Percentiles rank a stretch among this genome's conserved stretches.
These are phyloP conservation scores for Calameuta filiformis DNA, from an alignment of 2,888 invertebrate species.

Conservation along the genomic window DNA sequence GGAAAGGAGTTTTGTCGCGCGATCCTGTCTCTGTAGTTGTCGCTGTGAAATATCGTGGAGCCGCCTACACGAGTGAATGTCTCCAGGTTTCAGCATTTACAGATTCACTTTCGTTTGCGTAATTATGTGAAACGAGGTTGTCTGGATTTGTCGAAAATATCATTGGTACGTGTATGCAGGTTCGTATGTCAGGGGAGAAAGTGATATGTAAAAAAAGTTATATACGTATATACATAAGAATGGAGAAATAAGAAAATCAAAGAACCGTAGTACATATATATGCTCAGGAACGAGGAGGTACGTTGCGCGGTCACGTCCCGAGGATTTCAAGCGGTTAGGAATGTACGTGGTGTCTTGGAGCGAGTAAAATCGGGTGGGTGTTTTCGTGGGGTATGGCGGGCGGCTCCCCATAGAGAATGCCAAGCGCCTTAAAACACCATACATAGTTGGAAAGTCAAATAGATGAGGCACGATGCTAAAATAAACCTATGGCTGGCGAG, in stretches of 20 bases:
- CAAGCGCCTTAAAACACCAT: slow-evolving; percentile 1
- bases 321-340: neutral
- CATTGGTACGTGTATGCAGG: neutral
- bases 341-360: neutral
- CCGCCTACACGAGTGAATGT: slow-evolving; percentile 5
- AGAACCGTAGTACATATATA: no score
- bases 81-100: neutral
- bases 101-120: slow-evolving; percentile 4
- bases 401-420: neutral
- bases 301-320: neutral
- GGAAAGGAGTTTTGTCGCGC: neutral
- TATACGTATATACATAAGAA: neutral
- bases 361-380: neutral
- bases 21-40: neutral
- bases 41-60: neutral
- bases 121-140: slow-evolving; percentile 5
- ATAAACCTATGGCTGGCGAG: slow-evolving; percentile 24
- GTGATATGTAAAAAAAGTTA: neutral
- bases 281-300: neutral
- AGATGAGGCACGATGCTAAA: slow-evolving; percentile 34
- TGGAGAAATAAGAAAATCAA: no score
- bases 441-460: slow-evolving; percentile 25
- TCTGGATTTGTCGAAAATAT: neutral
- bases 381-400: neutral
- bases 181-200: neutral